Conservation (phyloP, 2,797 vertebrate genomes). For the Sebastes oblongus region DNA sequence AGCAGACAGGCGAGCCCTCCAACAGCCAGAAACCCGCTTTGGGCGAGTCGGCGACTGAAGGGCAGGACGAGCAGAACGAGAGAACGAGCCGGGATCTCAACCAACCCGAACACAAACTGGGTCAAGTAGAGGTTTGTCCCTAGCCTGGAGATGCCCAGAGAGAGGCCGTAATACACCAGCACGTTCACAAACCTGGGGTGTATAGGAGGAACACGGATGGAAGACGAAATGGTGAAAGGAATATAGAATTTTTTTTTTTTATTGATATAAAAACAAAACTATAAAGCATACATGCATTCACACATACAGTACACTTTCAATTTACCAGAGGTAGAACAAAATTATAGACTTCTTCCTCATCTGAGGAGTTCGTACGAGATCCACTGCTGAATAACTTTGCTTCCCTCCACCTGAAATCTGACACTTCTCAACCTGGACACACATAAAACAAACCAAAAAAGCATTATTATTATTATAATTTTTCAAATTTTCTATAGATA, state of each 20-base stretch:
- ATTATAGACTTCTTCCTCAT: conserved; percentile 83
- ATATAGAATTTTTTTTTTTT: too few relatives aligned
- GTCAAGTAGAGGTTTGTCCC: conserved; percentile 89
- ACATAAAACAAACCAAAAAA: not conserved
- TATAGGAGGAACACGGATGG: not conserved
- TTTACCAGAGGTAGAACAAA: conserved; percentile 84
- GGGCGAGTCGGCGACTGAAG: conserved; percentile 71
- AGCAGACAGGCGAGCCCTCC: conserved; percentile 79
- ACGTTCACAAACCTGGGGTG: conserved; percentile 88
- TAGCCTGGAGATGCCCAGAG: conserved; percentile 86
- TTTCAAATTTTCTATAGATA: too few relatives aligned
- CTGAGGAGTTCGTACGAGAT: conserved; percentile 82
- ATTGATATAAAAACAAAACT: not conserved
- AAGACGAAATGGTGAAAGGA: not conserved
- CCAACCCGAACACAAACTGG: conserved; percentile 87
- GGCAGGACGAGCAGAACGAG: conserved; percentile 76
- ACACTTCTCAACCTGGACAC: conserved; percentile 70
- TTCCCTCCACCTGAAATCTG: conserved; percentile 33
- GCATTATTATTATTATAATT: too few relatives aligned
- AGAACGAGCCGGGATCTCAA: conserved; percentile 86
- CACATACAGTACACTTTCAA: not conserved
- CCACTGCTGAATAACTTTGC: conserved; percentile 55
- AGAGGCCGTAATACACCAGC: conserved; percentile 89
- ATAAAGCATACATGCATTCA: not conserved
- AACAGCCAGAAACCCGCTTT: conserved; percentile 71